Evolutionary conservation across 1,140 invertebrate species (phyloP).

Genomic region (Panulirus ornatus): DNA sequence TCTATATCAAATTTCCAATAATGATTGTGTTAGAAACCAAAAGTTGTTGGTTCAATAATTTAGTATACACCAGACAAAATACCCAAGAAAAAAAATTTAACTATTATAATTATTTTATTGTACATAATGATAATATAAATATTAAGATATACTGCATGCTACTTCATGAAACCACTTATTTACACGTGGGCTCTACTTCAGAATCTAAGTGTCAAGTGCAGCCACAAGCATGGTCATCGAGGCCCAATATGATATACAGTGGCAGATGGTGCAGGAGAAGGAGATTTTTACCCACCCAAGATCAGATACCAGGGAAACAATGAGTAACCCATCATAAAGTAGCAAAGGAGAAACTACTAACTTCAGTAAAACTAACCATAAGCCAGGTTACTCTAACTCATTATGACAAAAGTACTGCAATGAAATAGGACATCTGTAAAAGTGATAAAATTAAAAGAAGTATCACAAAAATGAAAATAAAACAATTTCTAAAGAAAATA

Average conservation of each 20-base stretch:
- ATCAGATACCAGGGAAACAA: too few species aligned
- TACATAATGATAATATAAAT: conserved; percentile 14
- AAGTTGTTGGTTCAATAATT: neutral
- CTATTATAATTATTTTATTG: conserved; percentile 3
- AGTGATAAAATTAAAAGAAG: too few species aligned
- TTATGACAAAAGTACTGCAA: too few species aligned
- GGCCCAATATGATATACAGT: conserved; percentile 15
- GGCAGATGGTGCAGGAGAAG: conserved; percentile 25
- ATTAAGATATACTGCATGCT: conserved; percentile 7
- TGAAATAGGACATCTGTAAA: too few species aligned
- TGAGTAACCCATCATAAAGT: too few species aligned
- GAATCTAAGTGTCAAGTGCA: neutral
- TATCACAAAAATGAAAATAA: too few species aligned
- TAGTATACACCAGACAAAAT: conserved; percentile 4
- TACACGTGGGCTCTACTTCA: neutral
- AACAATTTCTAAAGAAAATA: too few species aligned
- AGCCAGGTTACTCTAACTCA: too few species aligned
- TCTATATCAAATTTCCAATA: neutral
- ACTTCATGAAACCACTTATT: neutral
- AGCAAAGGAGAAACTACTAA: too few species aligned
- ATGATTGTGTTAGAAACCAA: conserved; percentile 7
- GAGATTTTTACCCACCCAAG: neutral
- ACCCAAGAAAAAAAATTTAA: neutral
- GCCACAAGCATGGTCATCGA: conserved; percentile 30
- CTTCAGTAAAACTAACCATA: too few species aligned